Evolutionary conservation across 92 coral and sea anemone species (phyloP).

Genomic region (Metridium senile): DNA sequence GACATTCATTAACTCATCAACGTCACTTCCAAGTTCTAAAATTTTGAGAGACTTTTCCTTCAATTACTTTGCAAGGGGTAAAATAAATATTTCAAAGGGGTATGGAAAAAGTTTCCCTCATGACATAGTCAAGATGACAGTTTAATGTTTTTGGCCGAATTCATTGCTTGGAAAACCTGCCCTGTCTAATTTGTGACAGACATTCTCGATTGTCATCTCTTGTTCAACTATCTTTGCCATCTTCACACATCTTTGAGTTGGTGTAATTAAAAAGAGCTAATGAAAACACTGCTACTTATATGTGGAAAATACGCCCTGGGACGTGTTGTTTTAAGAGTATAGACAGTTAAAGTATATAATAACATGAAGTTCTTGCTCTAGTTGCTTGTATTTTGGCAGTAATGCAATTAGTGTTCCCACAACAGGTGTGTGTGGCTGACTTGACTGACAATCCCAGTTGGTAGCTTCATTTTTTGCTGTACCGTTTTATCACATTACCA

Average conservation of each 20-base stretch:
- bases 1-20: conserved; percentile 1
- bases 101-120: neutral
- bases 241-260: conserved; percentile 7
- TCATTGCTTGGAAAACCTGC: neutral
- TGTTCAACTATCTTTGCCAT: conserved; percentile 5
- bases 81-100: neutral
- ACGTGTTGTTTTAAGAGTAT: conserved; percentile 3
- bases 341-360: conserved; percentile 3
- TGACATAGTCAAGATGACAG: conserved; percentile 6
- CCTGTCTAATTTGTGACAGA: conserved; percentile 4
- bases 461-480: conserved; percentile 11
- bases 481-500: neutral
- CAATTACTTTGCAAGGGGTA: conserved; percentile 7
- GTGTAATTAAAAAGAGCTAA: conserved; percentile 11
- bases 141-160: neutral
- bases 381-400: conserved; percentile 10
- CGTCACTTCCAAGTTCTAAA: conserved; percentile 7
- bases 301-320: neutral
- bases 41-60: neutral
- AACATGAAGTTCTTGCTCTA: too few relatives aligned
- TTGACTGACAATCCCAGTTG: conserved; percentile 26
- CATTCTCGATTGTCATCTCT: conserved; percentile 4
- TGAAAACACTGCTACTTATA: conserved; percentile 4
- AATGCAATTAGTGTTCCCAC: conserved; percentile 14
- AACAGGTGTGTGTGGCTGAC: conserved; percentile 23